Evolutionary conservation across 2,797 vertebrate genomes (phyloP).

Genomic region (Aselliscus stoliczkanus): DNA sequence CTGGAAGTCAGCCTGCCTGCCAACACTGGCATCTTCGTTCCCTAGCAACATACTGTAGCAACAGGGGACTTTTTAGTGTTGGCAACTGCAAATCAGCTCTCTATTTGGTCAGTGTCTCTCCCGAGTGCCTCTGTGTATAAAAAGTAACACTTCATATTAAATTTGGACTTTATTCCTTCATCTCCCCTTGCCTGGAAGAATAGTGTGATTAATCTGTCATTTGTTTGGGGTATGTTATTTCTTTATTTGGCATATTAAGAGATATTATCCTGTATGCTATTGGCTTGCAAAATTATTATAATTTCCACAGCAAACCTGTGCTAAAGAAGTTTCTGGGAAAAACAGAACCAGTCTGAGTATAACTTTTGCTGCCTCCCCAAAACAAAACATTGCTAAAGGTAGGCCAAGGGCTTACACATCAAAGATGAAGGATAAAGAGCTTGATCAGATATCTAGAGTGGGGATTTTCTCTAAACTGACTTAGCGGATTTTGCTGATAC

Average conservation of each 20-base stretch:
- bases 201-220: background rate
- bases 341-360: background rate
- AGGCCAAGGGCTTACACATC: background rate
- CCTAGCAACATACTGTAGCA: background rate
- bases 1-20: background rate
- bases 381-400: background rate
- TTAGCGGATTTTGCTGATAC: background rate
- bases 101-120: background rate
- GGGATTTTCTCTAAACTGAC: background rate
- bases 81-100: background rate
- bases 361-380: background rate
- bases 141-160: background rate
- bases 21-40: background rate
- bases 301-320: background rate
- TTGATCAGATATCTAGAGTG: background rate
- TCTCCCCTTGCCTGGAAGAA: background rate
- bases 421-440: background rate
- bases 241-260: background rate
- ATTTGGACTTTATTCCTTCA: background rate
- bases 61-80: background rate
- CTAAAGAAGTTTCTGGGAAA: background rate
- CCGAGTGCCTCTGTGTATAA: background rate
- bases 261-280: background rate
- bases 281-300: background rate
- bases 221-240: background rate